phyloP scores from a whole-genome alignment of 2,113 vertebrate genomes.

The Alligator mississippiensis region DNA sequence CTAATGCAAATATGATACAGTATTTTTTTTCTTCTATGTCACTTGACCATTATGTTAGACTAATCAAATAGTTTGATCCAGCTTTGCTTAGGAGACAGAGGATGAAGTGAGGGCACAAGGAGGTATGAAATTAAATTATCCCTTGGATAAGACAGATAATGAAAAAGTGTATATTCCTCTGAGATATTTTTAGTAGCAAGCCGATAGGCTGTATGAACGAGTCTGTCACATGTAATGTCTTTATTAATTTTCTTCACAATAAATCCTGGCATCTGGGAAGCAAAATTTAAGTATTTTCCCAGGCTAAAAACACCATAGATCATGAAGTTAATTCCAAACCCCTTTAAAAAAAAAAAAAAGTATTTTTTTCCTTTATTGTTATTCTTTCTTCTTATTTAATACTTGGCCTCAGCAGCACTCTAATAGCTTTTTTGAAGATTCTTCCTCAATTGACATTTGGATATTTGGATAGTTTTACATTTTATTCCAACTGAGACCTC shows the following conservation, averaged over 20 bases:
- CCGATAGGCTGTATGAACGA: neutral
- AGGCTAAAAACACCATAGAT: neutral
- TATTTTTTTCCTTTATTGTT: neutral
- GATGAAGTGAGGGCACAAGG: neutral
- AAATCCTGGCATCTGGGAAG: neutral
- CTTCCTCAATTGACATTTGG: neutral
- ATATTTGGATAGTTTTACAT: neutral
- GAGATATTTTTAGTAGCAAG: neutral
- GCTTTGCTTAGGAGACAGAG: neutral
- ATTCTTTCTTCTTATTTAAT: neutral
- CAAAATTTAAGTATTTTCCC: neutral
- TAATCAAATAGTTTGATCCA: neutral
- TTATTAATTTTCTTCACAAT: neutral
- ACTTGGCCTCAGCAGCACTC: neutral
- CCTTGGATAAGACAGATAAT: neutral
- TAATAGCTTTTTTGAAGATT: neutral
- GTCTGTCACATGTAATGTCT: neutral
- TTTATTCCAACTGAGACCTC: neutral
- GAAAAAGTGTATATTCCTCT: neutral
- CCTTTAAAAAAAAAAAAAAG: neutral
- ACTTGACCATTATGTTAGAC: neutral
- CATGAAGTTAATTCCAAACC: neutral
- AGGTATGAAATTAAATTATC: neutral
- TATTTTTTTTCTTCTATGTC: neutral
- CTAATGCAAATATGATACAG: neutral